Percentiles rank a stretch among this genome's conserved stretches.
Evolutionary conservation across 2,888 invertebrate species (phyloP).

Genomic region (Cheilosia grossa): DNA sequence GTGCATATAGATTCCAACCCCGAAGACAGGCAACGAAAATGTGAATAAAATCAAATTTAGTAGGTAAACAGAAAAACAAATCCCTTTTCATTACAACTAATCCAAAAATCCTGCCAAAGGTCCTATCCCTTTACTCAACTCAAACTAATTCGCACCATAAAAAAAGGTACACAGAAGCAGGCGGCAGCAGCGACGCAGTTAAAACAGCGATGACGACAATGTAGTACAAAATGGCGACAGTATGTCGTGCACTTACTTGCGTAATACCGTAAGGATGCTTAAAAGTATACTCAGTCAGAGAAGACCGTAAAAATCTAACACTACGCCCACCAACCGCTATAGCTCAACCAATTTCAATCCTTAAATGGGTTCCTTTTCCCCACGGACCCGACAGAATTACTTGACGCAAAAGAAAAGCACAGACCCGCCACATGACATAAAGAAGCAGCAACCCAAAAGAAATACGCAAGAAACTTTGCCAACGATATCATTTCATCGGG

Average conservation of each 20-base stretch:
- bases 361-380: slow-evolving; percentile 22
- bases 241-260: slow-evolving; percentile 57
- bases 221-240: slow-evolving; percentile 56
- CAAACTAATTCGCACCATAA: slow-evolving; percentile 47
- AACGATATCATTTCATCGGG: no score
- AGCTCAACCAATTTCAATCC: slow-evolving; percentile 60
- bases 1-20: background rate
- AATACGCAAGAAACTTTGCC: background rate
- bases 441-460: background rate
- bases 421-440: slow-evolving; percentile 9
- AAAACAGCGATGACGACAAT: slow-evolving; percentile 27
- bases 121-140: slow-evolving; percentile 34
- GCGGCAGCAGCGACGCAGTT: background rate
- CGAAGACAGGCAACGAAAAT: background rate
- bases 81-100: slow-evolving; percentile 65
- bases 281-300: slow-evolving; percentile 5
- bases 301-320: slow-evolving; percentile 39
- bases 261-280: slow-evolving; percentile 15
- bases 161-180: slow-evolving; percentile 35
- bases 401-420: slow-evolving; percentile 7
- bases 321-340: slow-evolving; percentile 53
- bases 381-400: slow-evolving; percentile 3
- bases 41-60: slow-evolving; percentile 38
- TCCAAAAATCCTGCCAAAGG: slow-evolving; percentile 39
- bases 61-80: slow-evolving; percentile 29